phyloP scores from a whole-genome alignment of 2,888 invertebrate species.

The Drepana falcataria region DNA sequence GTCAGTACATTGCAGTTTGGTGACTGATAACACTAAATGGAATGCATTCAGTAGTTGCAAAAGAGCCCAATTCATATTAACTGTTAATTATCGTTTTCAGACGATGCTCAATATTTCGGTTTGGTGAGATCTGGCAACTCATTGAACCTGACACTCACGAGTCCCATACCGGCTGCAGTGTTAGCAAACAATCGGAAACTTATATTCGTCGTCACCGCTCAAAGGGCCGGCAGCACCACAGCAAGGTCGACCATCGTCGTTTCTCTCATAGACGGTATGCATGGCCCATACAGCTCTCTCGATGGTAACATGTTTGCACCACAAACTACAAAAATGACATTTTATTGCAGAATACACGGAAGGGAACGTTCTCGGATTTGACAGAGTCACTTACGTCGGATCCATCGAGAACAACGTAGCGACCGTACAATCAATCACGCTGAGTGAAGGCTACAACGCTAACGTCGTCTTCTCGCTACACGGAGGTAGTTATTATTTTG shows the following conservation, averaged over 20 bases:
- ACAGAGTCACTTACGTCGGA: conserved; percentile 18
- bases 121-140: conserved; percentile 11
- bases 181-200: conserved; percentile 21
- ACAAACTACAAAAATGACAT: background rate
- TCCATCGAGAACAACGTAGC: conserved; percentile 8
- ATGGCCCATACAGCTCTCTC: background rate
- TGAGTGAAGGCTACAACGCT: conserved; percentile 22
- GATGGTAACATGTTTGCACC: too few species aligned
- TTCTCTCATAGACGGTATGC: conserved; percentile 14
- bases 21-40: background rate
- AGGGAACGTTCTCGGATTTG: conserved; percentile 16
- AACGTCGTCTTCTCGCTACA: conserved; percentile 18
- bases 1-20: conserved; percentile 12
- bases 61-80: too few species aligned
- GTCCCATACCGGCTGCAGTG: conserved; percentile 19
- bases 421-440: conserved; percentile 19
- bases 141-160: conserved; percentile 7
- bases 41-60: background rate
- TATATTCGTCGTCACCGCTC: conserved; percentile 20
- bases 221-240: conserved; percentile 12
- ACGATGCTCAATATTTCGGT: conserved; percentile 20
- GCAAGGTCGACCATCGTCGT: conserved; percentile 24
- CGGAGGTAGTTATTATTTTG: conserved; percentile 17
- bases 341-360: conserved; percentile 12
- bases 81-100: conserved; percentile 5